Conservation (phyloP, 1,140 invertebrate species). For the Zaprionus capensis region DNA sequence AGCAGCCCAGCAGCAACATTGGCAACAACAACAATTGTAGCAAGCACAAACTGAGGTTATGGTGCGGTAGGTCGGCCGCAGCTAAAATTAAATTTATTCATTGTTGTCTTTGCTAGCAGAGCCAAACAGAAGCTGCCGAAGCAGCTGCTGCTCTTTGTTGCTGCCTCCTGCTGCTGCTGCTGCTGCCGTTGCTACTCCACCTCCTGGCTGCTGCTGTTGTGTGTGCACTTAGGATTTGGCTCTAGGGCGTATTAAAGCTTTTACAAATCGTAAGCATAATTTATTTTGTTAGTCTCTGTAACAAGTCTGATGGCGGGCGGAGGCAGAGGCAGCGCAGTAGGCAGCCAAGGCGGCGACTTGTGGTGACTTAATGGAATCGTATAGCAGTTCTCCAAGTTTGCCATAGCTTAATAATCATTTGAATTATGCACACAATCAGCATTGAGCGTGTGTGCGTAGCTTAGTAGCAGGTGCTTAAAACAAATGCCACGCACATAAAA, state of each 20-base stretch:
- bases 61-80: slow-evolving; percentile 77
- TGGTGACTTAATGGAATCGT: slow-evolving; percentile 31
- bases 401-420: neutral
- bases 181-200: slow-evolving; percentile 29
- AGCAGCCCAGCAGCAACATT: slow-evolving; percentile 30
- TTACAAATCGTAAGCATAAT: slow-evolving; percentile 80
- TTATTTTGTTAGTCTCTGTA: slow-evolving; percentile 67
- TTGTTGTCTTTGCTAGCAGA: slow-evolving; percentile 69
- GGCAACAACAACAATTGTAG: slow-evolving; percentile 15
- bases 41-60: slow-evolving; percentile 53
- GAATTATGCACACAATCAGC: slow-evolving; percentile 3
- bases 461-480: neutral
- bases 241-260: slow-evolving; percentile 78
- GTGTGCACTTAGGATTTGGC: slow-evolving; percentile 78
- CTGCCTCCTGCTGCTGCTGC: slow-evolving; percentile 15
- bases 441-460: neutral
- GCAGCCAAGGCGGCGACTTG: neutral
- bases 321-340: no score
- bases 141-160: slow-evolving; percentile 24
- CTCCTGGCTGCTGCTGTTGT: slow-evolving; percentile 41
- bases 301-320: slow-evolving; percentile 50
- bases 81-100: slow-evolving; percentile 82
- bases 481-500: slow-evolving; percentile 6
- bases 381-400: neutral
- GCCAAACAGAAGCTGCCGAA: slow-evolving; percentile 7